These are phyloP conservation scores for Zingel zingel DNA, from an alignment of 2,113 vertebrate genomes.

Conservation along the genomic window DNA sequence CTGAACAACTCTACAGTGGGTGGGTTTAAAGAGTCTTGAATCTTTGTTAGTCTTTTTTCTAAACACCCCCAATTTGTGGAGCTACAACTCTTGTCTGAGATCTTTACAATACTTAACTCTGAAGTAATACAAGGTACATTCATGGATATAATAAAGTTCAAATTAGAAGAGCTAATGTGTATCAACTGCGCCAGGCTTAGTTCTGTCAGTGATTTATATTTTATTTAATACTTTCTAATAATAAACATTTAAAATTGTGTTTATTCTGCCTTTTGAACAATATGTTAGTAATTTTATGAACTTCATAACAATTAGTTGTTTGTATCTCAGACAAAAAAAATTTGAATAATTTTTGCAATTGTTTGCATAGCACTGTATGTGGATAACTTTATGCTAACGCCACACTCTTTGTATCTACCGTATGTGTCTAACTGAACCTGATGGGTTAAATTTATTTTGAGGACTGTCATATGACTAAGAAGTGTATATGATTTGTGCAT, in stretches of 20 bases:
- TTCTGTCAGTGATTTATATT: background rate
- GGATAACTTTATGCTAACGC: too few relatives aligned
- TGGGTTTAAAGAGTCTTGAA: too few relatives aligned
- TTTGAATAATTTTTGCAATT: background rate
- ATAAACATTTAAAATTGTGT: background rate
- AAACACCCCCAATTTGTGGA: background rate
- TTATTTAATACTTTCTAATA: background rate
- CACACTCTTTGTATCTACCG: too few relatives aligned
- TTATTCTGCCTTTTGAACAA: background rate
- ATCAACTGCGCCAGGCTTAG: background rate
- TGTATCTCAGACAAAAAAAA: background rate
- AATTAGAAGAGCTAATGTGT: background rate
- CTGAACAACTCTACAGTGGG: background rate
- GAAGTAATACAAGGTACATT: background rate
- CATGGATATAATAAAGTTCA: background rate
- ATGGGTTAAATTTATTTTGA: conserved; percentile 78
- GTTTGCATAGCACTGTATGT: background rate
- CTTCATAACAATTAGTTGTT: background rate
- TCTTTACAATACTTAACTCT: background rate
- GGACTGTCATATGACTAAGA: conserved; percentile 77
- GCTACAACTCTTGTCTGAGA: background rate
- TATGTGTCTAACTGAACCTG: conserved; percentile 48
- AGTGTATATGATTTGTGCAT: background rate
- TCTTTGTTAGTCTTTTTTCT: background rate
- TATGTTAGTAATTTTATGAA: background rate